phyloP scores from a whole-genome alignment of 2,888 invertebrate genomes.

The Clistopyga incitator region DNA sequence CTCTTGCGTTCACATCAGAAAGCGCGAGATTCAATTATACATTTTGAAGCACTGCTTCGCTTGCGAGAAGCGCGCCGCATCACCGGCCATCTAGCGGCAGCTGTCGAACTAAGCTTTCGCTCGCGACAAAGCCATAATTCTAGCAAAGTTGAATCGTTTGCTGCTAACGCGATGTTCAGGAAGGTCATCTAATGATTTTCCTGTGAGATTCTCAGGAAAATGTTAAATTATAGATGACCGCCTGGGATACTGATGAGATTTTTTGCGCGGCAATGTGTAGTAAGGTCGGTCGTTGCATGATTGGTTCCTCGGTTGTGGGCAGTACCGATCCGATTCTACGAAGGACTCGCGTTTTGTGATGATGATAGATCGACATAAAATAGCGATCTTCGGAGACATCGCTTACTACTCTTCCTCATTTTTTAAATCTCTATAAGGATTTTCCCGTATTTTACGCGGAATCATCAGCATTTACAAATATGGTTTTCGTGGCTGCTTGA shows the following conservation, averaged over 20 bases:
- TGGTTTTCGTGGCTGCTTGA: not conserved
- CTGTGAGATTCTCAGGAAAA: slow-evolving; percentile 24
- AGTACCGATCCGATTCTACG: slow-evolving; percentile 19
- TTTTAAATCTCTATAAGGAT: not conserved
- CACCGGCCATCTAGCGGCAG: not conserved
- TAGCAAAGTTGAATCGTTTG: not conserved
- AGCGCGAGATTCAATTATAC: too few species aligned
- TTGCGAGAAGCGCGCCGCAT: not conserved
- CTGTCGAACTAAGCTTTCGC: not conserved
- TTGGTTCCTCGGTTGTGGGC: slow-evolving; percentile 35
- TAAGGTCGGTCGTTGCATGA: slow-evolving; percentile 65
- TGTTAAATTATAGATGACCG: not conserved
- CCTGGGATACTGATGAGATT: not conserved
- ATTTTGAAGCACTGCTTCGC: not conserved
- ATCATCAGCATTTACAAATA: not conserved
- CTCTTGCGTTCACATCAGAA: too few species aligned
- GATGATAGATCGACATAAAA: not conserved
- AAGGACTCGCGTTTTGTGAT: slow-evolving; percentile 23
- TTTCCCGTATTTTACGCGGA: not conserved
- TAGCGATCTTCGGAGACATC: not conserved
- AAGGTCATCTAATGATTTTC: slow-evolving; percentile 1
- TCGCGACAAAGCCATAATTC: not conserved
- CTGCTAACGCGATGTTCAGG: not conserved
- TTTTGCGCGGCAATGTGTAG: slow-evolving; percentile 15
- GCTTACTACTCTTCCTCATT: not conserved